phyloP scores from a whole-genome alignment of 2,797 vertebrate genomes.

The Micromesistius poutassou region DNA sequence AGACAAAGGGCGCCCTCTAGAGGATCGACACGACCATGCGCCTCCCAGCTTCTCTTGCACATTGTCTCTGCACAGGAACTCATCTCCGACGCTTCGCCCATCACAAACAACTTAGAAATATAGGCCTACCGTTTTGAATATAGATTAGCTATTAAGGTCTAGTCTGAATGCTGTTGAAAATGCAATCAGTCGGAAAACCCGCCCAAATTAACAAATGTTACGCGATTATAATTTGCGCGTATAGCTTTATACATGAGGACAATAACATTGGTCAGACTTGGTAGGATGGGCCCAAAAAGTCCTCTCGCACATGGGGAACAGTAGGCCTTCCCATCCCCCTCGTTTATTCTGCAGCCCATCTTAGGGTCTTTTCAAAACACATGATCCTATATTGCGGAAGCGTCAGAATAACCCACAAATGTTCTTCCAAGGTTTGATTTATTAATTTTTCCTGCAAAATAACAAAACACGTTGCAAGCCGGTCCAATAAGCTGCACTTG shows the following conservation, averaged over 20 bases:
- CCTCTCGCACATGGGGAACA: not conserved
- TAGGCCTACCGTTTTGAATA: not conserved
- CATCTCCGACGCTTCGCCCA: not conserved
- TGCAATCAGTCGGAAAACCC: not conserved
- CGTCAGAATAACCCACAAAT: conserved; percentile 42
- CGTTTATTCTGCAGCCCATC: not conserved
- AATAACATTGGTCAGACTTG: not conserved
- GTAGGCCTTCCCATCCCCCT: not conserved
- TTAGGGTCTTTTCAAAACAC: not conserved
- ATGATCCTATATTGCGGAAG: not conserved
- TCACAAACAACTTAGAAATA: not conserved
- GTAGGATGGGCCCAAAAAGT: not conserved
- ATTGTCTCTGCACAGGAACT: not conserved
- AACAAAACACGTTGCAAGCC: conserved; percentile 18
- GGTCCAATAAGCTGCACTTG: conserved; percentile 25
- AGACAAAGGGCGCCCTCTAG: conserved; percentile 41
- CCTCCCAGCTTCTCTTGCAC: not conserved
- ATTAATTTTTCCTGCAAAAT: conserved; percentile 38
- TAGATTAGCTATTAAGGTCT: not conserved
- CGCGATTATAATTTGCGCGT: not conserved
- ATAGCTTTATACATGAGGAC: not conserved
- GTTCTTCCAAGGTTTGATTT: conserved; percentile 52
- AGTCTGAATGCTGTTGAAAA: not conserved
- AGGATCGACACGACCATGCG: conserved; percentile 19
- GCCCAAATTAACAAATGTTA: not conserved